Percentiles rank a stretch among this genome's conserved stretches.
phyloP scores from a whole-genome alignment of 2,888 invertebrate genomes.

The Dryomyza anilis region DNA sequence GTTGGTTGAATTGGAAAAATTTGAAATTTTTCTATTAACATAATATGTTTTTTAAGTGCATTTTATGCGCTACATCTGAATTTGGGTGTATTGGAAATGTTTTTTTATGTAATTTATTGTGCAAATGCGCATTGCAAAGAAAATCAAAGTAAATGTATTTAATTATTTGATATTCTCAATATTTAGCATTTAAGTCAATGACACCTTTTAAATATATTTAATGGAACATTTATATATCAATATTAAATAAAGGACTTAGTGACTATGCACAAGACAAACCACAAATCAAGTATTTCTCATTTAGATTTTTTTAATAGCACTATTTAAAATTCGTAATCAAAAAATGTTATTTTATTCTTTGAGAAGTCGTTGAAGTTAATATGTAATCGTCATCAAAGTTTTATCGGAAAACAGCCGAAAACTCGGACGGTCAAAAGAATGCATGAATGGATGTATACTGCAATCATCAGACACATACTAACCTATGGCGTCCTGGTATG shows the following conservation, averaged over 20 bases:
- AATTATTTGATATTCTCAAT: background rate
- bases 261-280: background rate
- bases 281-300: too few species aligned
- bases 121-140: background rate
- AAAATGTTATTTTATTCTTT: too few species aligned
- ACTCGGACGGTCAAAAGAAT: too few species aligned
- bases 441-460: too few species aligned
- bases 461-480: too few species aligned
- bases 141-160: background rate
- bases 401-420: too few species aligned
- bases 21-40: background rate
- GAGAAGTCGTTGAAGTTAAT: too few species aligned
- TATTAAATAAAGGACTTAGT: slow-evolving; percentile 1
- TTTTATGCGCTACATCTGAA: background rate
- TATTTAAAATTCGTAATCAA: too few species aligned
- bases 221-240: slow-evolving; percentile 5
- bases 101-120: background rate
- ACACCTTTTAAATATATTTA: background rate
- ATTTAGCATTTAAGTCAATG: slow-evolving; percentile 15
- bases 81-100: background rate
- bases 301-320: too few species aligned
- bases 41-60: background rate
- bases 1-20: background rate
- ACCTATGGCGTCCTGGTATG: too few species aligned
- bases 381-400: too few species aligned